phyloP scores from a whole-genome alignment of 1,140 invertebrate genomes.

The Cydia amplana region DNA sequence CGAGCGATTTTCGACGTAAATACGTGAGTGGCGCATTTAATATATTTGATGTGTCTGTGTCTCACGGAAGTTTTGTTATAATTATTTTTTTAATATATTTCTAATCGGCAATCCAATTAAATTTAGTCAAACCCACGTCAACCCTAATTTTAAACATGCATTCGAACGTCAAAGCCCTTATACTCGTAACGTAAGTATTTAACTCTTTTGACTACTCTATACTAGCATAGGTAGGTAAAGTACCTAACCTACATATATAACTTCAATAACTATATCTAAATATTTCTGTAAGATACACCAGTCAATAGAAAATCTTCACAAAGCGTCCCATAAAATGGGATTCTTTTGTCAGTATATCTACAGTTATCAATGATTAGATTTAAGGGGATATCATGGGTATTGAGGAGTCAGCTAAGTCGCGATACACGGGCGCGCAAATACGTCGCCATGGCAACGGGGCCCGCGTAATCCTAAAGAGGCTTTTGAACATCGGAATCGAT shows the following conservation, averaged over 20 bases:
- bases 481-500: slow-evolving; percentile 71
- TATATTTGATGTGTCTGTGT: too few species aligned
- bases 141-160: too few species aligned
- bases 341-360: slow-evolving; percentile 42
- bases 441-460: slow-evolving; percentile 67
- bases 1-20: too few species aligned
- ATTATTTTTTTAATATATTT: too few species aligned
- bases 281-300: slow-evolving; percentile 39
- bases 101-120: too few species aligned
- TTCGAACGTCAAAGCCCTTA: too few species aligned
- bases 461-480: slow-evolving; percentile 75
- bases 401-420: slow-evolving; percentile 67
- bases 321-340: slow-evolving; percentile 23
- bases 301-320: slow-evolving; percentile 11
- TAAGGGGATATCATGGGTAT: slow-evolving; percentile 68
- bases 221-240: neutral
- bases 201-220: too few species aligned
- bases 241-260: slow-evolving; percentile 5
- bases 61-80: too few species aligned
- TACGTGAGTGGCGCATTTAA: too few species aligned
- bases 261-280: slow-evolving; percentile 37
- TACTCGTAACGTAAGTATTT: too few species aligned
- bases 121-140: too few species aligned
- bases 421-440: slow-evolving; percentile 68
- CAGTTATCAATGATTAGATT: slow-evolving; percentile 57